Conservation (phyloP, 2,888 invertebrate genomes). For the Hybos culiciformis region DNA sequence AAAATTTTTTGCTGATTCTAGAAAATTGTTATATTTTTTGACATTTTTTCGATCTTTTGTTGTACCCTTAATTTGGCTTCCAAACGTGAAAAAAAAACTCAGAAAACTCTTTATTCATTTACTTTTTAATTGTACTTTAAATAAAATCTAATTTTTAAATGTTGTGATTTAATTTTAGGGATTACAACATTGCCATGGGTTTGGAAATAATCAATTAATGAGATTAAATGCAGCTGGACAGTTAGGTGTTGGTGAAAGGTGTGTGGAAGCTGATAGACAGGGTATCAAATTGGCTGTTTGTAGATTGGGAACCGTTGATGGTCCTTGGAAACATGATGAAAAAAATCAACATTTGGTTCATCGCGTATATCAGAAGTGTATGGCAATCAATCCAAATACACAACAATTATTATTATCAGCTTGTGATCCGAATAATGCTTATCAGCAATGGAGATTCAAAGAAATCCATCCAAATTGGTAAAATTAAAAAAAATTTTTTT, state of each 20-base stretch:
- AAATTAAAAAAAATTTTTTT: constrained; percentile 5
- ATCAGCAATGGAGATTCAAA: constrained; percentile 79
- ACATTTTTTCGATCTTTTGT: too few species aligned
- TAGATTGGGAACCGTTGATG: constrained; percentile 81
- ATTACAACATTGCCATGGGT: constrained; percentile 83
- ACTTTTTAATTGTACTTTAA: too few species aligned
- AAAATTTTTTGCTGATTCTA: too few species aligned
- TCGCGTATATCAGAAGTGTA: constrained; percentile 63
- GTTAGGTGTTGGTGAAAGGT: constrained; percentile 88
- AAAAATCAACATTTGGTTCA: constrained; percentile 59
- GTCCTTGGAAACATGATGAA: constrained; percentile 87
- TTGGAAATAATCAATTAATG: constrained; percentile 87
- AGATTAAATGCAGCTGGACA: constrained; percentile 89
- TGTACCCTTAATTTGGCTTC: too few species aligned
- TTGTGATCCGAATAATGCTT: constrained; percentile 74
- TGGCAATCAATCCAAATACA: constrained; percentile 70
- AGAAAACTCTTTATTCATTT: too few species aligned
- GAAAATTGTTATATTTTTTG: too few species aligned
- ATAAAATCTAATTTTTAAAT: too few species aligned
- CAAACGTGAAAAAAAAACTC: too few species aligned
- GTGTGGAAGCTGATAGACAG: constrained; percentile 77
- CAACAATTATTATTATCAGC: constrained; percentile 63
- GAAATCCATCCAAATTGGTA: constrained; percentile 55
- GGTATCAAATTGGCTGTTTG: constrained; percentile 84
- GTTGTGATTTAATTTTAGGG: too few species aligned